These are phyloP conservation scores for Melanophora roralis DNA, from an alignment of 2,888 invertebrate species.

Conservation along the genomic window DNA sequence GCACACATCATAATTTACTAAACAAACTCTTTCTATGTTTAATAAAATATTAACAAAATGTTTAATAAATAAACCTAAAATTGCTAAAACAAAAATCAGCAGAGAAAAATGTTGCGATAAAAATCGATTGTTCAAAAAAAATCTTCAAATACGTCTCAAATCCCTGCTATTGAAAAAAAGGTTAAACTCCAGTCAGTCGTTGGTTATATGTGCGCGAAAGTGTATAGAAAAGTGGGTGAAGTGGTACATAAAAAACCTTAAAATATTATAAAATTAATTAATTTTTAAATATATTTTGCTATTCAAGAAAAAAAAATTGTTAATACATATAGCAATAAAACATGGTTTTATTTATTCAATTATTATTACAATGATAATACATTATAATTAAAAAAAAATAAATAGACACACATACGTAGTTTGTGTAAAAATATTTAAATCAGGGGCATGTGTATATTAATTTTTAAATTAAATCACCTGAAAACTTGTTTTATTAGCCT, in stretches of 20 bases:
- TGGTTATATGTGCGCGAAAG: constrained; percentile 57
- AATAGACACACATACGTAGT: background rate
- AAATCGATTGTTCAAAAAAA: constrained; percentile 74
- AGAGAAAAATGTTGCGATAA: constrained; percentile 60
- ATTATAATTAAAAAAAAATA: constrained; percentile 18
- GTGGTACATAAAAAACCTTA: constrained; percentile 19
- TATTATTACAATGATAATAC: constrained; percentile 8
- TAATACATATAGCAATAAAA: too few relatives aligned
- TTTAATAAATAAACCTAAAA: constrained; percentile 3
- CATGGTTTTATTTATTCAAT: constrained; percentile 27
- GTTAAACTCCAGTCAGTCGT: constrained; percentile 59
- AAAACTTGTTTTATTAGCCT: background rate
- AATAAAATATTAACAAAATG: constrained; percentile 23
- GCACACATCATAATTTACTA: background rate
- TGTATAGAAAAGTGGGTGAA: constrained; percentile 47
- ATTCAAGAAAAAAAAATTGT: constrained; percentile 53
- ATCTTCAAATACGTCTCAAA: constrained; percentile 60
- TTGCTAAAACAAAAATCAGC: constrained; percentile 16
- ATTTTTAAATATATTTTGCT: constrained; percentile 5
- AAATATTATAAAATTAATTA: constrained; percentile 7
- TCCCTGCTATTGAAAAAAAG: constrained; percentile 37
- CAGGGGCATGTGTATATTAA: background rate
- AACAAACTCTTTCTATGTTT: constrained; percentile 3
- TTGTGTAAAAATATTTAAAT: background rate
- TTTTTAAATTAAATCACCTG: background rate